A percentile compares a stretch with the other conserved stretches of the same genome.
Evolutionary conservation across 2,888 invertebrate species (phyloP).

Genomic region (Heliconius erato): DNA sequence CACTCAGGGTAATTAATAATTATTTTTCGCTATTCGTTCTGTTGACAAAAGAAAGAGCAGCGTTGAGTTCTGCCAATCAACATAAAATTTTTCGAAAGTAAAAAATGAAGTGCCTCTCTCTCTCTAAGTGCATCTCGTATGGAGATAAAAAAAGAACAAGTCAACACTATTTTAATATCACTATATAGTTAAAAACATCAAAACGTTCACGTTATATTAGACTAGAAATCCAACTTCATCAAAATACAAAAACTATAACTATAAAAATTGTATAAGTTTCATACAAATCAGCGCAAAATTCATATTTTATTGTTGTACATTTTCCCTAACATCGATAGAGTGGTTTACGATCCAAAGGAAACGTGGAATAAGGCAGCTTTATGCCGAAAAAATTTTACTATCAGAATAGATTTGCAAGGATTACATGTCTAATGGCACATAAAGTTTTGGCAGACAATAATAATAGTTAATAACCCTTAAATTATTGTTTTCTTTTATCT

Average conservation of each 20-base stretch:
- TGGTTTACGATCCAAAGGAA: constrained; percentile 20
- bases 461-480: constrained; percentile 3
- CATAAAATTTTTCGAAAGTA: not conserved
- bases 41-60: not conserved
- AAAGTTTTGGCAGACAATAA: constrained; percentile 1
- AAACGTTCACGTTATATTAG: not conserved
- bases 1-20: not conserved
- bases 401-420: constrained; percentile 12
- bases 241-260: not conserved
- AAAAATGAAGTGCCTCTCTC: not conserved
- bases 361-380: not conserved
- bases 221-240: not conserved
- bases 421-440: constrained; percentile 8
- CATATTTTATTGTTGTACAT: constrained; percentile 12
- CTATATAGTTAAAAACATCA: not conserved
- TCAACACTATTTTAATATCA: not conserved
- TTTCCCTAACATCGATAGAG: constrained; percentile 12
- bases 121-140: no score
- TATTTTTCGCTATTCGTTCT: not conserved
- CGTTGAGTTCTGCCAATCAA: not conserved
- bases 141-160: not conserved
- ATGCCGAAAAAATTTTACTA: constrained; percentile 17
- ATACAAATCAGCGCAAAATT: constrained; percentile 16
- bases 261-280: constrained; percentile 16
- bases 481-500: not conserved